Percentiles rank a stretch among this genome's conserved stretches.
Conservation (phyloP, 2,113 vertebrate genomes). For the Forbesichthys agassizii region DNA sequence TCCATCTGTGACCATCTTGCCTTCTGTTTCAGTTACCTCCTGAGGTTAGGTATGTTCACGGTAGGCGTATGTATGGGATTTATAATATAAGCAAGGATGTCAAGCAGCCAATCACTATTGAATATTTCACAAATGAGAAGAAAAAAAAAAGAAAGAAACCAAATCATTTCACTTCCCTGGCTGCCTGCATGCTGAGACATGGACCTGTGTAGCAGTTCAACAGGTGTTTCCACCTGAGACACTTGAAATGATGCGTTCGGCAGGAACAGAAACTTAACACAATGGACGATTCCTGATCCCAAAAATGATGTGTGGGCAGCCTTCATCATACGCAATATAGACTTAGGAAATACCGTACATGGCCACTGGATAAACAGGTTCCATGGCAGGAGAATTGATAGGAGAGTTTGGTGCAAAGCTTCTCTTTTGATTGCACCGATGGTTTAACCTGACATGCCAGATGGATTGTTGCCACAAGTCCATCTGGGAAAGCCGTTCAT, state of each 20-base stretch:
- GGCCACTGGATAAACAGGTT: no score
- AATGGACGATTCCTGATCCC: no score
- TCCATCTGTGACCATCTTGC: constrained; percentile 47
- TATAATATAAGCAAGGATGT: constrained; percentile 28
- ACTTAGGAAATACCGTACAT: no score
- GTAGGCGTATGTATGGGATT: constrained; percentile 13
- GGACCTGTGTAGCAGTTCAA: not conserved
- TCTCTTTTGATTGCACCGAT: not conserved
- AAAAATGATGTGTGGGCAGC: no score
- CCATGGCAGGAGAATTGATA: no score
- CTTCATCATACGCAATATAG: no score
- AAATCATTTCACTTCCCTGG: not conserved
- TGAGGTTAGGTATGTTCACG: not conserved
- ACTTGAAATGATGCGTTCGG: no score
- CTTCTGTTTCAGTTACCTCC: constrained; percentile 13
- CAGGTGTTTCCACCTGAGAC: constrained; percentile 1
- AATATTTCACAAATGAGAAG: not conserved
- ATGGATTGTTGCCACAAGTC: no score
- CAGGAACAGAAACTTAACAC: no score
- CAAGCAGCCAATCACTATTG: constrained; percentile 43
- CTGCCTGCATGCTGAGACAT: constrained; percentile 54
- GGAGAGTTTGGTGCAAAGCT: no score
- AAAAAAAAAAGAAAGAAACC: constrained; percentile 12
- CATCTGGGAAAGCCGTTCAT: no score
- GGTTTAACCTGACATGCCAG: no score